Base-by-base conservation (phyloP, 2,888 invertebrate genomes). In the Pollenia labialis region DNA sequence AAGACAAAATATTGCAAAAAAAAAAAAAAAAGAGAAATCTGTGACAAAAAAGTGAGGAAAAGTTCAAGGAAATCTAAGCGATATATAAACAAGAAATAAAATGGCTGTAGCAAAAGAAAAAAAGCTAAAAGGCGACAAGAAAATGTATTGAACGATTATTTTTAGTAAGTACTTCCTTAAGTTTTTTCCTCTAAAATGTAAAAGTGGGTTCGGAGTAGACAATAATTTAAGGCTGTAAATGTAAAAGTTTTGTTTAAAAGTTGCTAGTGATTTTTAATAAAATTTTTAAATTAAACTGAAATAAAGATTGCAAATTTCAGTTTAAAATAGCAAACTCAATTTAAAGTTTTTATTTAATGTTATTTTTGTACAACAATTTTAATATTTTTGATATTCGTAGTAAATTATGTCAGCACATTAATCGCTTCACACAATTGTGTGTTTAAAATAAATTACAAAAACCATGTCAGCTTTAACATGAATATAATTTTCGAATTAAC, bases 111-210 rank as follows among this genome's bases (percentile, higher is more conserved):
- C 4, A 40, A 11, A 58, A 6, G 50, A 62, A 14, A 32, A 52
- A 66, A 46, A 58, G 23, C 42, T 50, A 52, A 79, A 66, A 58
- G 52, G 46, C 58, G 42, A 54, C 74, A 32, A 54, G 56, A 62
- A 82, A 84, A 76, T 84, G 44, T 77, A 81, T 87, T 77, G 84
- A 87, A 84, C 72, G 80, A 56, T 87, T 87, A 81, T 86, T 50
- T 74, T 48, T 4, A 0, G 3, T 58, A 52, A 0, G 3, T 58
- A 52, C 46, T n/a, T 74, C 32, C 54, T 72, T 32, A 58, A 76
- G 46, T 12, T 50, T 60, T 74, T 74, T 81, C 16, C 50, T 72
- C 7, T n/a, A 42, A 16, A 10, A 18, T 3, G 0, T 4, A 40
- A 42, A 68, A 46, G 6, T 48, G 42, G 4, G 6, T 32, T 32